Base-by-base conservation (phyloP, 1,140 invertebrate species). In the Solen grandis region DNA sequence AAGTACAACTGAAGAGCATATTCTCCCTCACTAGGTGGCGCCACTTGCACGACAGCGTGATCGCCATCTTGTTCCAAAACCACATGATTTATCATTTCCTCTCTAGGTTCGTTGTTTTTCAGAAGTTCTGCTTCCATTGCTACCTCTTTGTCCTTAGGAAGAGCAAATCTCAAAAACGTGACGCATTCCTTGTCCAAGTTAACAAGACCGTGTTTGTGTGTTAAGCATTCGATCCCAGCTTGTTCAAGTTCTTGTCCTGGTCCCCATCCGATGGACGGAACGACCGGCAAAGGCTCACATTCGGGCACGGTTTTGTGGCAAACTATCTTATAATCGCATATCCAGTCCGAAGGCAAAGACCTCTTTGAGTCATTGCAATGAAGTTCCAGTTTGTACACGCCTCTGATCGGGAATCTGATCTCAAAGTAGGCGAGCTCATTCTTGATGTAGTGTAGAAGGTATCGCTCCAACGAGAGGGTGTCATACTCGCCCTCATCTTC, bases 181-280 rank as follows among this genome's bases (percentile, higher is more conserved):
- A 57, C 52, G 10, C 54, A 35, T 5, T 78, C 52, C 46, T 52
- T 68, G 16, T 80, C 68, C 13, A 87, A 54, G 33, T 75, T 59
- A 19, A 87, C 66, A 19, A 85, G 41, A 2, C 84, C 79, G 14
- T 82, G 55, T 31, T 82, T 79, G 25, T 76, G 82, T 1, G 73
- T 65, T 2, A 82, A 65, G n/a, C 74, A 38, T 14, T 83, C 69
- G 14, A 87, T 66, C 16, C 84, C 86, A 8, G 60, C 27, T 13
- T 41, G 41, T n/a, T 75, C 57, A n/a, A 85, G 73, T 2, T 25
- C 52, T 36, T 35, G n/a, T 19, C 69, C 69, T 10, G 70, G 73
- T 31, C 88, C 88, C 81, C 86, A 89, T 2, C 87, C 88, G 31
- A 85, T 85, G 0, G 31, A n/a, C 0, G 88, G 86, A 33, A 84